Percentiles rank a stretch among this genome's conserved stretches.
Conservation (phyloP, 1,140 invertebrate species). For the Drosophila tsacasi region DNA sequence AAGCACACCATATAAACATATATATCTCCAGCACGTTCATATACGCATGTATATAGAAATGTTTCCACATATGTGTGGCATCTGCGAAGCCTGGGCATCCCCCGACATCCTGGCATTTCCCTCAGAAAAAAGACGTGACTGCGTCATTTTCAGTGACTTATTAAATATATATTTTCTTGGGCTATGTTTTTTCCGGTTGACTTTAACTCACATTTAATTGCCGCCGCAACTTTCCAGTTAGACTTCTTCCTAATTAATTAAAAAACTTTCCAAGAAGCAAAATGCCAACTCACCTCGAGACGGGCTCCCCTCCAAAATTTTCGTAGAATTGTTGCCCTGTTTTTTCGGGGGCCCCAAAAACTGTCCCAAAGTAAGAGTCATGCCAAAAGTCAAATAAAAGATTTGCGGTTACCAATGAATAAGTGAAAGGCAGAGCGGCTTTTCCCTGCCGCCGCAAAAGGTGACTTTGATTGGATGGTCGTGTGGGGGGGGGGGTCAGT, state of each 20-base stretch:
- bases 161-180: constrained; percentile 65
- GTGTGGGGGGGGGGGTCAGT: constrained; percentile 3
- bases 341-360: constrained; percentile 28
- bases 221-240: constrained; percentile 60
- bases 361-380: constrained; percentile 62
- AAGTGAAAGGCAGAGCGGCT: constrained; percentile 32
- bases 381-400: constrained; percentile 68
- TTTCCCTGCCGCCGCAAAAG: constrained; percentile 40
- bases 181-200: constrained; percentile 33
- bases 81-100: constrained; percentile 32
- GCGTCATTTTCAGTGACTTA: constrained; percentile 68
- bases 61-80: constrained; percentile 47
- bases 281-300: constrained; percentile 63
- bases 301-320: constrained; percentile 19
- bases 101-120: neutral
- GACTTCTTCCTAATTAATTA: constrained; percentile 75
- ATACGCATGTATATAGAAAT: constrained; percentile 1
- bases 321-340: constrained; percentile 35
- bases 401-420: constrained; percentile 64
- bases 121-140: constrained; percentile 60
- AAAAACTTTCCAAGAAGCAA: constrained; percentile 69
- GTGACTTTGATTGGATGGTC: constrained; percentile 43
- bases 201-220: constrained; percentile 77
- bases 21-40: constrained; percentile 6
- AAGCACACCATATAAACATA: constrained; percentile 48